Evolutionary conservation across 1,140 invertebrate genomes (phyloP), one percentile per base, ranked within the genome.

Genomic region (Ylistrum balloti): DNA sequence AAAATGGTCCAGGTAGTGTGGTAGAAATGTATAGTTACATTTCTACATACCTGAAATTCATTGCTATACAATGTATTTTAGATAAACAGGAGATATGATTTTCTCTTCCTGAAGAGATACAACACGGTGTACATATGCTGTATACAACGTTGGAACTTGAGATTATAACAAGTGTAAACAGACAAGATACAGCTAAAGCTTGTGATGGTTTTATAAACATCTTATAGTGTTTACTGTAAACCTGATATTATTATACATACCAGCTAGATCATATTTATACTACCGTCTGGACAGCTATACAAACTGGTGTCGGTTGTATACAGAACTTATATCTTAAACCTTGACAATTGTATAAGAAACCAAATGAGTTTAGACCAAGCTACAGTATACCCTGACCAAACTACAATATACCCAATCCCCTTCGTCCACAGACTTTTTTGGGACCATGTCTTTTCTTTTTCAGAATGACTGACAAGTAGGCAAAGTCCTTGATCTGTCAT

Each of bases 251-350:
- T 7, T 56, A 56, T 56, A 74, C 56, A 74, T 1, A 74, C 56
- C 56, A 74, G 56, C 22, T 74, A 74, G 56, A 74, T 74, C 28
- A n/a, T 74, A 17, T 74, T 74, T 74, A n/a, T n/a, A 74, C 56
- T 74, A 3, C 5, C 56, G 28, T 20, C 45, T n/a, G 56, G 56
- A 74, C n/a, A 45, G 22, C 56, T 74, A n/a, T 28, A 74, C 20
- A 74, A 28, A 74, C 17, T 74, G 22, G 56, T 74, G n/a, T 74
- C 1, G 22, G 28, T n/a, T 74, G 17, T n/a, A 28, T 74, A 5
- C 5, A n/a, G 56, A 9, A 0, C 3, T 74, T n/a, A n/a, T n/a
- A n/a, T n/a, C n/a, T n/a, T n/a, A n/a, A n/a, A n/a, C n/a, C n/a
- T n/a, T n/a, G n/a, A n/a, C n/a, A n/a, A n/a, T n/a, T n/a, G n/a